Evolutionary conservation across 2,888 invertebrate genomes (phyloP), one percentile per base, ranked within the genome.

Genomic region (Entomobrya multifasciata): DNA sequence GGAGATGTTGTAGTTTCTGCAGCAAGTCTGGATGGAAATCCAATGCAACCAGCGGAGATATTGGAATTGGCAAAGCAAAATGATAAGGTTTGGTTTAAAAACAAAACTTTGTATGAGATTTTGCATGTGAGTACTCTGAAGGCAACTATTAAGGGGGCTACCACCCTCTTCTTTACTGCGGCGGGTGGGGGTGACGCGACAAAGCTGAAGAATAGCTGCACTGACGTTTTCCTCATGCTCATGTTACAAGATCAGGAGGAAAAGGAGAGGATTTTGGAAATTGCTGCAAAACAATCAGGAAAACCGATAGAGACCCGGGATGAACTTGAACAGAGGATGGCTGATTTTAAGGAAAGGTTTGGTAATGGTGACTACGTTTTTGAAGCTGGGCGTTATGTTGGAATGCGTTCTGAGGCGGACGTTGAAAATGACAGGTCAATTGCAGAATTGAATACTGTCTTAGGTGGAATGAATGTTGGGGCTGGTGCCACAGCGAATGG

Each of bases 31-130:
- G 30, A 72, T 17, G 72, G 72, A 8, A 17, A 72, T 17, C n/a
- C 27, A 1, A 25, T 72, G n/a, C 49, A 47, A n/a, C 6, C 52
- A 11, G 49, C 49, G 8, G 25, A n/a, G 6, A 72, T 72, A 13
- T 15, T 72, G 52, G 72, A 72, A n/a, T 5, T 72, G 27, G 72
- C 72, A 3, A 72, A 49, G 49, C 72, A 72, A 49, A 72, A 72
- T 11, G 30, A 49, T 17, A 27, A 72, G 49, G 27, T 72, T 47
- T 30, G 49, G 0, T 52, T 72, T 11, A 11, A 8, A 5, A 30
- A 30, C 27, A 72, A 72, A 25, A 13, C 52, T 1, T 36, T 72
- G 41, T 65, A 41, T 41, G 65, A 65, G 10, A 10, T 65, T 13
- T 17, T 65, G 5, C 36, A 41, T 0, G 20, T 65, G n/a, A 41